These are phyloP conservation scores for Lates calcarifer DNA, from an alignment of 2,113 vertebrate genomes.

Conservation along the genomic window DNA sequence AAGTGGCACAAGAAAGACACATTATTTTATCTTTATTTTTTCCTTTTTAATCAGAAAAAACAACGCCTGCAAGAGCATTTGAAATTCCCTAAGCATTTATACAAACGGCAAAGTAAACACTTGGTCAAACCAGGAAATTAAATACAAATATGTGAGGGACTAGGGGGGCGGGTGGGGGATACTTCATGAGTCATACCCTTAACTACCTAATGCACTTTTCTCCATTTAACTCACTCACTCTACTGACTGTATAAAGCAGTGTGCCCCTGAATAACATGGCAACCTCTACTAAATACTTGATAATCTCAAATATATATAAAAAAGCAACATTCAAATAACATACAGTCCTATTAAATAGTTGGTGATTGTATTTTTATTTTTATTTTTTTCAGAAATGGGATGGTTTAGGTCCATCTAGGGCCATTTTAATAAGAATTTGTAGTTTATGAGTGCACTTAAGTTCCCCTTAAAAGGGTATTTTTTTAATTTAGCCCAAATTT, in stretches of 20 bases:
- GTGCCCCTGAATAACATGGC: slow-evolving; percentile 25
- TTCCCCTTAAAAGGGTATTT: neutral
- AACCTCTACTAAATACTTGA: slow-evolving; percentile 40
- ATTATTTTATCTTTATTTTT: slow-evolving; percentile 10
- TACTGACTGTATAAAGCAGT: slow-evolving; percentile 21
- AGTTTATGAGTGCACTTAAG: slow-evolving; percentile 29
- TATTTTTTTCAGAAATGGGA: slow-evolving; percentile 12
- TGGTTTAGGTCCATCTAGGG: slow-evolving; percentile 9
- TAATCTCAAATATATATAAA: slow-evolving; percentile 58
- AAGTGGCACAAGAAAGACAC: slow-evolving; percentile 11
- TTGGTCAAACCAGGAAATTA: slow-evolving; percentile 60
- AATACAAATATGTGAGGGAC: slow-evolving; percentile 40
- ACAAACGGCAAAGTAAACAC: slow-evolving; percentile 59
- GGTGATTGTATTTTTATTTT: slow-evolving; percentile 57
- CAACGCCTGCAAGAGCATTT: slow-evolving; percentile 48
- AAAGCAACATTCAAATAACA: slow-evolving; percentile 43
- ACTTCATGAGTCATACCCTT: slow-evolving; percentile 22
- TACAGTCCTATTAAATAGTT: slow-evolving; percentile 51
- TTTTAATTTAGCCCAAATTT: slow-evolving; percentile 31
- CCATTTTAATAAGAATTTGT: slow-evolving; percentile 35
- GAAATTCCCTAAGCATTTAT: slow-evolving; percentile 35
- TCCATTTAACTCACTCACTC: slow-evolving; percentile 33
- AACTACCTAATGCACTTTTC: slow-evolving; percentile 32
- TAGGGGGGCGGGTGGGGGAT: neutral
- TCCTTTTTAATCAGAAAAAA: slow-evolving; percentile 60